Base-by-base conservation (phyloP, 37 sponge, comb jelly and placozoan genomes). In the Tethya wilhelma region DNA sequence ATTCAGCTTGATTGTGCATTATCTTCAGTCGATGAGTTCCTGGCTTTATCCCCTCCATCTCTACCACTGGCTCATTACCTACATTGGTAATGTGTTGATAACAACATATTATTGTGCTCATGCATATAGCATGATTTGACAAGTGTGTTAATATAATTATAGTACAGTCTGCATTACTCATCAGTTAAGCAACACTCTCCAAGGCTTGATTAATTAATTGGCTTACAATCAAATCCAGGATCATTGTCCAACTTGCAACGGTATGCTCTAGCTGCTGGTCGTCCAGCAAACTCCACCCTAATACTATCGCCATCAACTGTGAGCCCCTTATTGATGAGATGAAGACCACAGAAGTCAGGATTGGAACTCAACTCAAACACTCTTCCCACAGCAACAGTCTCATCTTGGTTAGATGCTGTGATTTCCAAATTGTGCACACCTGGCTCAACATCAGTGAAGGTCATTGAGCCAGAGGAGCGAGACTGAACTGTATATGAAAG, bases 161-260 rank as follows among this genome's bases (percentile, higher is more conserved):
- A n/a, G n/a, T n/a, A n/a, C n/a, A n/a, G n/a, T n/a, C n/a, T n/a
- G n/a, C n/a, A n/a, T n/a, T n/a, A n/a, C n/a, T n/a, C n/a, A n/a
- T n/a, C n/a, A n/a, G n/a, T n/a, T n/a, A n/a, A n/a, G n/a, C n/a
- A n/a, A n/a, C n/a, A n/a, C n/a, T n/a, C n/a, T n/a, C n/a, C n/a
- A n/a, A n/a, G n/a, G n/a, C n/a, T 25, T 12, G 7, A 26, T 60
- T 60, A n/a, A n/a, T 49, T 19, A 49, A 14, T 49, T 49, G 53
- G 53, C 73, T 55, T 28, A 73, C 73, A 73, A 7, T 73, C 56
- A 73, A 73, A 73, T 53, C 37, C 37, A 7, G 55, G 56, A 4
- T 53, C 29, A 56, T 53, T 29, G 22, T 73, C 73, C 53, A 73
- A 33, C 38, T 49, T 53, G 56, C 73, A 73, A 14, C 37, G 31